Evolutionary conservation across 2,797 vertebrate genomes (phyloP).

Genomic region (Brotogeris chrysoptera): DNA sequence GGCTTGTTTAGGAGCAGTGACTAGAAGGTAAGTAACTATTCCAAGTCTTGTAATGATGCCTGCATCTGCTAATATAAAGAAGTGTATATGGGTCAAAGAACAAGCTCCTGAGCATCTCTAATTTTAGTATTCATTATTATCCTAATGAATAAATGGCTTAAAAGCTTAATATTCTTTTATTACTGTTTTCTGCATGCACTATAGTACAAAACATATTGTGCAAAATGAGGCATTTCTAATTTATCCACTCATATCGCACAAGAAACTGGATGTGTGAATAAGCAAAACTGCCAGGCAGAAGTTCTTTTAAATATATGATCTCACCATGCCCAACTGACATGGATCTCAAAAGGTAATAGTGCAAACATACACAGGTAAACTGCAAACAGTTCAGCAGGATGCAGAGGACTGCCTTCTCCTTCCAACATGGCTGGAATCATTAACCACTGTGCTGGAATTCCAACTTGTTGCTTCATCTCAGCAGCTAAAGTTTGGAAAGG

Average conservation of each 20-base stretch:
- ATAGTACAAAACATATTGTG: neutral
- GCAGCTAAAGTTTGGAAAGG: neutral
- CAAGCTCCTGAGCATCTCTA: neutral
- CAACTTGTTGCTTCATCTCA: neutral
- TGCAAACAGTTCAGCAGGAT: neutral
- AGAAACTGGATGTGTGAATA: neutral
- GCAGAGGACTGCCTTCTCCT: neutral
- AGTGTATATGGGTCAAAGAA: neutral
- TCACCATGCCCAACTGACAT: rapidly evolving
- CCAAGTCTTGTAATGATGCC: neutral
- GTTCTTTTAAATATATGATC: neutral
- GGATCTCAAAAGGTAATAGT: neutral
- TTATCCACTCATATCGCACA: neutral
- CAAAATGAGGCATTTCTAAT: neutral
- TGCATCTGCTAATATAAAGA: neutral
- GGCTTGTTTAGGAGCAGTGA: neutral
- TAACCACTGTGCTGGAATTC: neutral
- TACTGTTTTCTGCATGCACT: neutral
- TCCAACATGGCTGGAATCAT: neutral
- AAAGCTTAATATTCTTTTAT: neutral
- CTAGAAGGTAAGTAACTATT: neutral
- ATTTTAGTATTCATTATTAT: neutral
- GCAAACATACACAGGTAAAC: neutral
- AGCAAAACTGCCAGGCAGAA: neutral
- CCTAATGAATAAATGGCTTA: neutral